Base-by-base conservation (phyloP, 2,797 vertebrate species). In the Typhlichthys eigenmanni region DNA sequence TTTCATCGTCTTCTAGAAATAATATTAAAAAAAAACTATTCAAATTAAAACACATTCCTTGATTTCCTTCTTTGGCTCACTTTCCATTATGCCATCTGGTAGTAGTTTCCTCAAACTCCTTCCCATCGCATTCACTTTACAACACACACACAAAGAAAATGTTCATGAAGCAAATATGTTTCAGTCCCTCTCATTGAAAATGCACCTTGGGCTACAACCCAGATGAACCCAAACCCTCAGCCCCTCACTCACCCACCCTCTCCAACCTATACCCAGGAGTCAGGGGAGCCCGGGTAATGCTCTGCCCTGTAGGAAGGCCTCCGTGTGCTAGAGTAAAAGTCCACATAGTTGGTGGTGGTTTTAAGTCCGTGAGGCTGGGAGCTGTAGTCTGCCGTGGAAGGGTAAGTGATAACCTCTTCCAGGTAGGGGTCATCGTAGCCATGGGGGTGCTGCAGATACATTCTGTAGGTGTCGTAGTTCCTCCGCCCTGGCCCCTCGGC, bases 261-360 rank as follows among this genome's bases (percentile, higher is more conserved):
- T 45, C 1, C 6, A 56, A 56, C 89, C 89, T 96, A 99, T 89
- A 99, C 96, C 97, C 97, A 98, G 47, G 97, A 99, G 88, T 99
- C 97, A 0, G 97, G 97, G 3, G 97, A 99, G 68, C 95, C 95
- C 0, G 96, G 97, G 87, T 99, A 99, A 86, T 96, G 97, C 85
- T 98, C 96, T 24, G 95, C 92, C 91, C 95, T 89, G 75, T 95
- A 98, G 13, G 95, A 96, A 87, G 96, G 95, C 88, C 91, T 89
- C 74, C 94, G 93, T 69, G 95, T 94, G 88, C 94, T 96, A 50
- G 96, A 95, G 83, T 98, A 98, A 91, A 98, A 98, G 94, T 98
- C 96, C 89, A 97, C 95, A 0, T 98, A 98, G 86, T 92, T 98
- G 78, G 95, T 94, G 83, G 92, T 90, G 51, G 96, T 93, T 92